Conservation (phyloP, 2,888 invertebrate species). For the Alloplasta piceator region DNA sequence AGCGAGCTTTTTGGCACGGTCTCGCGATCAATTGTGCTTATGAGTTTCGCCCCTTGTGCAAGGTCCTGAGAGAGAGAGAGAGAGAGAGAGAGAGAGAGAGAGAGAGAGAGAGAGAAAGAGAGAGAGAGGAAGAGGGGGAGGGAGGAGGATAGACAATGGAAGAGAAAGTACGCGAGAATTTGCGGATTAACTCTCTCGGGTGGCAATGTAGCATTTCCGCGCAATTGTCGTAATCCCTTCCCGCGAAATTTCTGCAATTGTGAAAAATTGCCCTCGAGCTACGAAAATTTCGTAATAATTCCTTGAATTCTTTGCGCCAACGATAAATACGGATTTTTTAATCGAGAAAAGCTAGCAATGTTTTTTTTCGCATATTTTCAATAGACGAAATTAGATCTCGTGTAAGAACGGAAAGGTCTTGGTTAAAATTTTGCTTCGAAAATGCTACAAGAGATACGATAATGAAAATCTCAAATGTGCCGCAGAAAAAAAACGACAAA, state of each 20-base stretch:
- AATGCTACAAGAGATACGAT: neutral
- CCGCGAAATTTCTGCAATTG: slow-evolving; percentile 23
- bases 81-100: slow-evolving; percentile 35
- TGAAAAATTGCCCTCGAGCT: slow-evolving; percentile 16
- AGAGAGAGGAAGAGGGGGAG: neutral
- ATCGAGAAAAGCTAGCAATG: slow-evolving; percentile 7
- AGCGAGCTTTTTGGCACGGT: slow-evolving; percentile 65
- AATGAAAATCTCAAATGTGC: slow-evolving; percentile 38
- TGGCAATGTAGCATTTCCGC: slow-evolving; percentile 35
- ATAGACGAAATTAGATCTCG: no score
- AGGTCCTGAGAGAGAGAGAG: slow-evolving; percentile 1
- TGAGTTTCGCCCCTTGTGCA: slow-evolving; percentile 51
- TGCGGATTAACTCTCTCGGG: slow-evolving; percentile 56
- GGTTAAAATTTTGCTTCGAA: no score
- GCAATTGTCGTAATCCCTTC: slow-evolving; percentile 10
- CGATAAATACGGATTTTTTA: slow-evolving; percentile 3
- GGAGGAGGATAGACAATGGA: neutral
- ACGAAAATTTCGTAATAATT: slow-evolving; percentile 7
- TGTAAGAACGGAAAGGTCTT: no score
- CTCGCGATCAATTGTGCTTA: slow-evolving; percentile 66
- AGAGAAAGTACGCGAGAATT: slow-evolving; percentile 60
- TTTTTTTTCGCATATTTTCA: neutral
- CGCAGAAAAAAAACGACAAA: slow-evolving; percentile 18
- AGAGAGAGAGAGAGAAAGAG: neutral
- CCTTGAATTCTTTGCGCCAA: neutral